These are phyloP conservation scores for Calameuta filiformis DNA, from an alignment of 2,888 invertebrate species.

Conservation along the genomic window DNA sequence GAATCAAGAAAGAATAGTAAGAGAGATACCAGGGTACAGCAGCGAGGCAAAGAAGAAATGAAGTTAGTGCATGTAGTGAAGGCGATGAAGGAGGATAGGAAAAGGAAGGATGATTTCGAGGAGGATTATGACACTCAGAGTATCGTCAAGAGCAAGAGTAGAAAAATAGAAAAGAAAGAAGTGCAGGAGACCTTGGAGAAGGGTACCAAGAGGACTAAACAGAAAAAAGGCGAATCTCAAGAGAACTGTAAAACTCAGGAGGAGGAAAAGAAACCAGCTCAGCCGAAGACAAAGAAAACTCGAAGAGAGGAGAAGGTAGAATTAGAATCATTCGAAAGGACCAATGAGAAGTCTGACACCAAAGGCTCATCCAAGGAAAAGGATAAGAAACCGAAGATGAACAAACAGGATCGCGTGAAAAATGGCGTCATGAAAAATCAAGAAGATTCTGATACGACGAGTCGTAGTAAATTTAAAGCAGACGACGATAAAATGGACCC, in stretches of 20 bases:
- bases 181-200: constrained; percentile 32
- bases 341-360: constrained; percentile 56
- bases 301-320: constrained; percentile 43
- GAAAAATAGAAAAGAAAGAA: constrained; percentile 54
- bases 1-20: constrained; percentile 42
- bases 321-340: constrained; percentile 20
- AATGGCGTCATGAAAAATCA: constrained; percentile 70
- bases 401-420: constrained; percentile 71
- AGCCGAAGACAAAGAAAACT: constrained; percentile 65
- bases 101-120: constrained; percentile 56
- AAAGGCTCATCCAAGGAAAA: constrained; percentile 67
- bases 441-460: constrained; percentile 68
- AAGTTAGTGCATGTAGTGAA: constrained; percentile 41
- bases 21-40: constrained; percentile 42
- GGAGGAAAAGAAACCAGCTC: constrained; percentile 52
- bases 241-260: constrained; percentile 41
- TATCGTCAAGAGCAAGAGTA: constrained; percentile 52
- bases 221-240: constrained; percentile 44
- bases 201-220: constrained; percentile 48
- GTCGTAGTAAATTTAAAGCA: constrained; percentile 66
- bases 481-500: constrained; percentile 52
- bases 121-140: constrained; percentile 50
- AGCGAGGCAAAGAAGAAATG: constrained; percentile 43
- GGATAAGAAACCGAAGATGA: constrained; percentile 68
- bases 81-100: constrained; percentile 51